A percentile compares a stretch with the other conserved stretches of the same genome.
Evolutionary conservation across 2,797 vertebrate species (phyloP).

Genomic region (Centroberyx gerrardi): DNA sequence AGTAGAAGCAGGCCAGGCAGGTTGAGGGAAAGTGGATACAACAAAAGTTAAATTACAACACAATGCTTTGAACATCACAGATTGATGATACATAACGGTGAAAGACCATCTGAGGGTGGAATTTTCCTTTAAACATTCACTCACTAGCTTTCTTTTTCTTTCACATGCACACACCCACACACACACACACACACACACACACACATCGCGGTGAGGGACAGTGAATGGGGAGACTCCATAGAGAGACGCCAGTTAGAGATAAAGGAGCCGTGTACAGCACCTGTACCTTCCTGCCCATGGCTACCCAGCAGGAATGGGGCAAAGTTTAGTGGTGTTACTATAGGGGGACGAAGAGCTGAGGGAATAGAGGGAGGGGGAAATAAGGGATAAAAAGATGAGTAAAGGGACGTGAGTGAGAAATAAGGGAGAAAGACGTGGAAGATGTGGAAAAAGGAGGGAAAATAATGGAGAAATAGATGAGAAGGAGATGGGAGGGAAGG

Average conservation of each 20-base stretch:
- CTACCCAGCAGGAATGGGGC: constrained; percentile 92
- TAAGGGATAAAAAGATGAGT: neutral
- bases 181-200: constrained; percentile 20
- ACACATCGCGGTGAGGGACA: constrained; percentile 72
- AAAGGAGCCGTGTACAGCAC: constrained; percentile 89
- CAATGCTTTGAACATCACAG: no score
- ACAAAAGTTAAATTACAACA: no score
- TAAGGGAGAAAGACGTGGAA: constrained; percentile 17
- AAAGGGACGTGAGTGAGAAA: neutral
- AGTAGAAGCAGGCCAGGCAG: no score
- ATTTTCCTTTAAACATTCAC: neutral
- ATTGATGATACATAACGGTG: no score
- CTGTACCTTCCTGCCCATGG: constrained; percentile 99
- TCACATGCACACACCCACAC: constrained; percentile 35
- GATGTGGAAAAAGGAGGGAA: constrained; percentile 4
- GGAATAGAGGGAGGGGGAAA: neutral
- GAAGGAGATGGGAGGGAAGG: constrained; percentile 3
- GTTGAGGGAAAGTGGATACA: no score
- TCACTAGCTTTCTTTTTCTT: neutral
- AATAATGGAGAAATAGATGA: constrained; percentile 12
- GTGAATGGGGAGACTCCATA: constrained; percentile 84
- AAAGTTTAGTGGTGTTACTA: no score
- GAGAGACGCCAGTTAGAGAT: constrained; percentile 86
- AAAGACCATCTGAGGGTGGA: no score
- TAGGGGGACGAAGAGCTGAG: no score